Conservation (phyloP, 2,797 vertebrate species). For the Sebastes kiyomatsui region DNA sequence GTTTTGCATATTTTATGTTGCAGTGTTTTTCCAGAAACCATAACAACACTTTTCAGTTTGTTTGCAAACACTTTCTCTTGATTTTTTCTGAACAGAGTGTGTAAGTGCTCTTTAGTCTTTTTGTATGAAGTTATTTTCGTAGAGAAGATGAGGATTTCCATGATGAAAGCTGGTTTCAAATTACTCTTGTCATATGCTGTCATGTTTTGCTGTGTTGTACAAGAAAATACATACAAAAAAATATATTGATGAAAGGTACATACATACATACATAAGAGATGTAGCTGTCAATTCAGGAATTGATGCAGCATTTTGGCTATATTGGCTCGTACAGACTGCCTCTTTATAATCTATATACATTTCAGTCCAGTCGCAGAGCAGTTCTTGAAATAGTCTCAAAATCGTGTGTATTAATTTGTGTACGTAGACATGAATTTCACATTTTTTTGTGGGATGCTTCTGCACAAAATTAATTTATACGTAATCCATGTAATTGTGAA, state of each 20-base stretch:
- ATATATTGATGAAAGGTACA: not conserved
- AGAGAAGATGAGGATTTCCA: not conserved
- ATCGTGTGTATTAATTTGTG: no score
- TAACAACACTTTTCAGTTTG: not conserved
- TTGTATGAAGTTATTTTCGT: not conserved
- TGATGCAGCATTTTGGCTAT: not conserved
- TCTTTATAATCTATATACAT: not conserved
- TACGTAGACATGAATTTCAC: not conserved
- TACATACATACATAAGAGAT: not conserved
- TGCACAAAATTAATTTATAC: no score
- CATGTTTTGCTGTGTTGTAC: not conserved
- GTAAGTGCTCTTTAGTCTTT: not conserved
- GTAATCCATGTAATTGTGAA: no score
- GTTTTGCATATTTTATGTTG: slow-evolving; percentile 5
- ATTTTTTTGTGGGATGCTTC: no score
- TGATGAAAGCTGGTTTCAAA: not conserved
- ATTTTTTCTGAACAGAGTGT: not conserved
- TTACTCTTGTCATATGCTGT: not conserved
- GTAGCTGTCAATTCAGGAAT: not conserved
- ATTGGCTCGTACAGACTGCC: not conserved
- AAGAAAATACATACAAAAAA: not conserved
- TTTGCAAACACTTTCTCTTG: not conserved
- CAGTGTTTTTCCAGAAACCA: slow-evolving; percentile 1
- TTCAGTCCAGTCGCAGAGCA: no score
- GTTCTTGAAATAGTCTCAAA: no score